phyloP scores from a whole-genome alignment of 2,113 vertebrate genomes.

The Leucoraja erinaceus region DNA sequence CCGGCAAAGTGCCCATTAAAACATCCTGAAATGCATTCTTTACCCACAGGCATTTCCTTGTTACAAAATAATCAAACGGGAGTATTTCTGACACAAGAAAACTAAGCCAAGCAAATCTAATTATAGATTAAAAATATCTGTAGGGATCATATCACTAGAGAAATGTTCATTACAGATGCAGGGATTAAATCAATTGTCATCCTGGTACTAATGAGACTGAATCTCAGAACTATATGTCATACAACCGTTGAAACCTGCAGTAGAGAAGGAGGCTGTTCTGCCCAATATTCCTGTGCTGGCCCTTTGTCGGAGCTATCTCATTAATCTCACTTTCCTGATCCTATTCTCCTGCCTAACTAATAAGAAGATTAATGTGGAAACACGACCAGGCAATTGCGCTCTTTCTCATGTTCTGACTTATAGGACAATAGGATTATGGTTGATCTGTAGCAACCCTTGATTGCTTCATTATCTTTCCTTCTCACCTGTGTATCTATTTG shows the following conservation, averaged over 20 bases:
- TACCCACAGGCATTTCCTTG: neutral
- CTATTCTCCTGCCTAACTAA: too few relatives aligned
- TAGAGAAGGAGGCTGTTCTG: neutral
- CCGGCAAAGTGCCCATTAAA: neutral
- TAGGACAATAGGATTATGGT: neutral
- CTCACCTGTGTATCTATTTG: neutral
- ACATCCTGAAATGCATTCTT: neutral
- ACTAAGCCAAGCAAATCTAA: neutral
- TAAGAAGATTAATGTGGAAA: too few relatives aligned
- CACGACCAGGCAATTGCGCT: neutral
- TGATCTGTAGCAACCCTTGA: neutral
- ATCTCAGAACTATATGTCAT: neutral
- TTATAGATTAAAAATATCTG: neutral
- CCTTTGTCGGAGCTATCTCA: neutral
- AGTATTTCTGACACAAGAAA: neutral
- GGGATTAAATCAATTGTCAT: neutral
- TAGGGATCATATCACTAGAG: constrained; percentile 9
- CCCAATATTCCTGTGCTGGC: neutral
- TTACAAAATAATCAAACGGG: neutral
- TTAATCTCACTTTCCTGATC: neutral
- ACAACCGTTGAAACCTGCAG: neutral
- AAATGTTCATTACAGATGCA: neutral
- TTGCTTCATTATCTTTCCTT: neutral
- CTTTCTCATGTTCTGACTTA: neutral
- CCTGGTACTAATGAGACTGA: neutral